Percentiles rank a stretch among this genome's conserved stretches.
phyloP scores from a whole-genome alignment of 2,797 vertebrate species.

The Taenioides sp. region DNA sequence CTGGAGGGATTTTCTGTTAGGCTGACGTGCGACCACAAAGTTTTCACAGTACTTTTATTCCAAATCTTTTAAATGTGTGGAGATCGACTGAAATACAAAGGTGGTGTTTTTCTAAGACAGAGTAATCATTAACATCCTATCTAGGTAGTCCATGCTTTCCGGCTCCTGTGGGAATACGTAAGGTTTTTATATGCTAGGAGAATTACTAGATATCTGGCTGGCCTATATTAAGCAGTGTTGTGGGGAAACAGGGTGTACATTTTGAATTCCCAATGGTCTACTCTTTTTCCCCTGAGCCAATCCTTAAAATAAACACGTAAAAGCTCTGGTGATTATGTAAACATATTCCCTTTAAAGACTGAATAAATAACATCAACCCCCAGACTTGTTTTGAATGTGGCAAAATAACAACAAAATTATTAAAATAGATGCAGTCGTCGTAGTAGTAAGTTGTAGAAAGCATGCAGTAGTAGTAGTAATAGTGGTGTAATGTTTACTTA shows the following conservation, averaged over 20 bases:
- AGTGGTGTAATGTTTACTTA: background rate
- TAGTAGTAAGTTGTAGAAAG: background rate
- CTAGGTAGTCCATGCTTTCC: slow-evolving; percentile 47
- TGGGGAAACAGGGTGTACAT: slow-evolving; percentile 29
- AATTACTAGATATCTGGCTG: slow-evolving; percentile 63
- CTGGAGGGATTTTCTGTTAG: slow-evolving; percentile 71
- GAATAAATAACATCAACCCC: slow-evolving; percentile 45
- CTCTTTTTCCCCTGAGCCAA: slow-evolving; percentile 45
- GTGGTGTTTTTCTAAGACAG: slow-evolving; percentile 37
- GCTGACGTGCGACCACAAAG: slow-evolving; percentile 69
- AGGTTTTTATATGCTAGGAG: slow-evolving; percentile 43
- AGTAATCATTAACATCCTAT: slow-evolving; percentile 48
- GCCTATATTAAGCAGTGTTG: slow-evolving; percentile 58
- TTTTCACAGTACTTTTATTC: slow-evolving; percentile 68
- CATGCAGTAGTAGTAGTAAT: background rate
- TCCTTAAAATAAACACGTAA: slow-evolving; percentile 65
- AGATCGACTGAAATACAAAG: slow-evolving; percentile 49
- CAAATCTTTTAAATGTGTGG: slow-evolving; percentile 59
- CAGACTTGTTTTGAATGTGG: slow-evolving; percentile 41
- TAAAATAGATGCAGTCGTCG: background rate
- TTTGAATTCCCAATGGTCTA: slow-evolving; percentile 57
- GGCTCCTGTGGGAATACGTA: slow-evolving; percentile 43
- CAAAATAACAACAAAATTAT: slow-evolving; percentile 23
- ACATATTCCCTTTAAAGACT: slow-evolving; percentile 54
- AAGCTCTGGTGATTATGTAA: slow-evolving; percentile 61